Evolutionary conservation across 2,113 vertebrate genomes (phyloP).

Genomic region (Furnarius figulus): DNA sequence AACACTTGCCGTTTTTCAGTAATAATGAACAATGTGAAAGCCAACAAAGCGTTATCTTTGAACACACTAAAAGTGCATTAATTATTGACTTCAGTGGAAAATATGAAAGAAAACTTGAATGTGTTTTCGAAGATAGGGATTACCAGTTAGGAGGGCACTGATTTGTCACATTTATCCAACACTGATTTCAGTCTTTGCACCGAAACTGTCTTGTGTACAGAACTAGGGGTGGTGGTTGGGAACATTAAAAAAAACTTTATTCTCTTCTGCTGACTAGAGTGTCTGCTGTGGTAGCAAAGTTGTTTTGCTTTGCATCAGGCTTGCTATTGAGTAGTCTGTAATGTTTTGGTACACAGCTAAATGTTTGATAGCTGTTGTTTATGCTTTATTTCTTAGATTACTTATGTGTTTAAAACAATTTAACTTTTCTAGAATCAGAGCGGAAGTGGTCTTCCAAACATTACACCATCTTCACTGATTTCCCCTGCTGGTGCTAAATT

Average conservation of each 20-base stretch:
- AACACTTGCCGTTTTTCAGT: not conserved
- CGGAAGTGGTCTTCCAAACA: constrained; percentile 59
- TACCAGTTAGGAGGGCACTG: not conserved
- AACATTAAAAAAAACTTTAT: not conserved
- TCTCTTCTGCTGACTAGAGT: not conserved
- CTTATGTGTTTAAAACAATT: not conserved
- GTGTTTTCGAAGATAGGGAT: not conserved
- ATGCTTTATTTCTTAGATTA: not conserved
- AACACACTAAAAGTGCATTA: not conserved
- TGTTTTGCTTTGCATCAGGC: not conserved
- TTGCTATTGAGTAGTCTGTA: not conserved
- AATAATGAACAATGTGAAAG: not conserved
- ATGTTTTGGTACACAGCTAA: not conserved
- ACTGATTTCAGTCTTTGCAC: not conserved
- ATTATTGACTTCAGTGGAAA: not conserved
- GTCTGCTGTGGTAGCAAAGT: not conserved
- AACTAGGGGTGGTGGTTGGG: not conserved
- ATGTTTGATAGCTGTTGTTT: not conserved
- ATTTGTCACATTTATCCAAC: not conserved
- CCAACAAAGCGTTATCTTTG: not conserved
- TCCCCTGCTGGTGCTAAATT: constrained; percentile 81
- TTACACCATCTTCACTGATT: constrained; percentile 80
- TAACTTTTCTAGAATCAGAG: constrained; percentile 67
- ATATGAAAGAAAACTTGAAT: not conserved
- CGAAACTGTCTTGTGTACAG: not conserved